Percentiles rank a stretch among this genome's conserved stretches.
These are phyloP conservation scores for Asarcornis scutulata DNA, from an alignment of 2,113 vertebrate genomes.

Conservation along the genomic window DNA sequence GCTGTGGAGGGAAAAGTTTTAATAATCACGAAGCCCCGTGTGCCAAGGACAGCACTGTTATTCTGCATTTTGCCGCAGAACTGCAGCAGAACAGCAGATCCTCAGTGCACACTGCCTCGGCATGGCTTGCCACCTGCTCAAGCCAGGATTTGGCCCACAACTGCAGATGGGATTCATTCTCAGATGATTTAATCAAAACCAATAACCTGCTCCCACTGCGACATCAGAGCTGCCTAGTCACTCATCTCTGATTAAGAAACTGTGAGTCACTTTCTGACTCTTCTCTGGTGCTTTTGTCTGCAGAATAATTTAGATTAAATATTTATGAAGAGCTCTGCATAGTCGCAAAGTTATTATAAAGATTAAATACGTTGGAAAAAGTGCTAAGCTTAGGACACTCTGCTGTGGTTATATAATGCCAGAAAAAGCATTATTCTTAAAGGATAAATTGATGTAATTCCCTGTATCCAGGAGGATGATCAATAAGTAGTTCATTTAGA, in stretches of 20 bases:
- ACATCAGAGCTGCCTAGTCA: neutral
- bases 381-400: accelerated
- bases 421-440: neutral
- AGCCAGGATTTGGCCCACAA: neutral
- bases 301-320: constrained; percentile 38
- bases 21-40: neutral
- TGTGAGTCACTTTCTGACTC: constrained; percentile 56
- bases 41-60: neutral
- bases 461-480: no score
- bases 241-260: constrained; percentile 6
- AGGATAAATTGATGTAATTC: neutral
- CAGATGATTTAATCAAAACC: neutral
- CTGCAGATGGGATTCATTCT: neutral
- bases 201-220: neutral
- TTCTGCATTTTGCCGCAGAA: neutral
- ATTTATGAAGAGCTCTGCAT: constrained; percentile 32
- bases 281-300: neutral
- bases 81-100: neutral
- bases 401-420: neutral
- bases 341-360: neutral
- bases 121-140: accelerated
- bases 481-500: neutral
- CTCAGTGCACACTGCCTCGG: accelerated
- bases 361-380: neutral
- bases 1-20: no score